Conservation (phyloP, 2,113 vertebrate genomes). For the Phoxinus phoxinus region DNA sequence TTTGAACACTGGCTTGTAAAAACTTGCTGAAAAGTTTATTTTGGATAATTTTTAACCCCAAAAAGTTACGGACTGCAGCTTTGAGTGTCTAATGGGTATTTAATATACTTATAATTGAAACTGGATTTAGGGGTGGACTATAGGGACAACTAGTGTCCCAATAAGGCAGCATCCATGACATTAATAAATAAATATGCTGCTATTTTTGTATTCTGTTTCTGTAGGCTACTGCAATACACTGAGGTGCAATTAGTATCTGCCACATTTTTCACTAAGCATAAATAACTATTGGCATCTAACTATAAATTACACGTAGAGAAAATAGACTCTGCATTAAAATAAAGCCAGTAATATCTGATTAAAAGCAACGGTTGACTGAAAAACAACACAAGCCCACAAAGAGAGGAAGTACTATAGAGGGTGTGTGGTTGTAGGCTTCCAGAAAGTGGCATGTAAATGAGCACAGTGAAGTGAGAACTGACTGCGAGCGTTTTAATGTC, state of each 20-base stretch:
- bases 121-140: background rate
- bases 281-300: background rate
- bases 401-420: conserved; percentile 8
- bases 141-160: background rate
- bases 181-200: background rate
- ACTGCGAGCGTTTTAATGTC: background rate
- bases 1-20: too few relatives aligned
- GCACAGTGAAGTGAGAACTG: background rate
- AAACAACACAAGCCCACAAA: background rate
- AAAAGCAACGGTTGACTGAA: background rate
- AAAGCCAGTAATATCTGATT: background rate
- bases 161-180: background rate
- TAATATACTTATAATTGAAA: too few relatives aligned
- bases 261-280: background rate
- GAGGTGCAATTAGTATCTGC: background rate
- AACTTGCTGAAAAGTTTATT: too few relatives aligned
- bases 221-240: background rate
- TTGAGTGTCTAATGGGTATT: background rate
- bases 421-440: conserved; percentile 34
- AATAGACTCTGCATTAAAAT: conserved; percentile 6
- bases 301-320: background rate
- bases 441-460: conserved; percentile 38
- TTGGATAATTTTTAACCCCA: too few relatives aligned
- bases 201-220: background rate
- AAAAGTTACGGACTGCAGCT: too few relatives aligned